These are phyloP conservation scores for Macrosiphum euphorbiae DNA, from an alignment of 2,888 invertebrate genomes.

Conservation along the genomic window DNA sequence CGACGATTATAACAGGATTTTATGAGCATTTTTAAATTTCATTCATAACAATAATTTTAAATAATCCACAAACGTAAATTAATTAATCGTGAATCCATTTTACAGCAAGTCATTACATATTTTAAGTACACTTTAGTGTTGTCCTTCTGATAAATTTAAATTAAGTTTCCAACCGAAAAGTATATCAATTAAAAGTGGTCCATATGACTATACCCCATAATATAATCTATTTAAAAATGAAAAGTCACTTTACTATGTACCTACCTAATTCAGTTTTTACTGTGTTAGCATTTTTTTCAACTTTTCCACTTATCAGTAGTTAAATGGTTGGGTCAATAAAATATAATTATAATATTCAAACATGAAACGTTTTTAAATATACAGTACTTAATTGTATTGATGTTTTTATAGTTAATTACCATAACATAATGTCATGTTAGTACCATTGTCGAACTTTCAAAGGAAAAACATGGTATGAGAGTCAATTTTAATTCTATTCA, in stretches of 20 bases:
- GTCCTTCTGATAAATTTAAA: neutral
- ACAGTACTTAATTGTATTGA: neutral
- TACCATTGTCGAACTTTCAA: neutral
- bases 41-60: neutral
- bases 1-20: neutral
- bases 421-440: neutral
- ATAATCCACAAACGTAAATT: neutral
- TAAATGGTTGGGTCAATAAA: neutral
- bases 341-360: constrained; percentile 12
- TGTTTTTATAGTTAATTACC: neutral
- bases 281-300: neutral
- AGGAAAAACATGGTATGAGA: neutral
- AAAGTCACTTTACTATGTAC: neutral
- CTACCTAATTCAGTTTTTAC: neutral
- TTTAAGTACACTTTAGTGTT: neutral
- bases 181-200: neutral
- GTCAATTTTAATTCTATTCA: neutral
- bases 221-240: constrained; percentile 3
- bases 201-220: neutral
- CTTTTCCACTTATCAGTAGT: constrained; percentile 3
- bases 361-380: neutral
- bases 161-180: neutral
- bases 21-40: neutral
- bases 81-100: neutral
- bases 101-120: neutral